These are phyloP conservation scores for Anoura caudifer DNA, from an alignment of 2,113 vertebrate species.

Conservation along the genomic window DNA sequence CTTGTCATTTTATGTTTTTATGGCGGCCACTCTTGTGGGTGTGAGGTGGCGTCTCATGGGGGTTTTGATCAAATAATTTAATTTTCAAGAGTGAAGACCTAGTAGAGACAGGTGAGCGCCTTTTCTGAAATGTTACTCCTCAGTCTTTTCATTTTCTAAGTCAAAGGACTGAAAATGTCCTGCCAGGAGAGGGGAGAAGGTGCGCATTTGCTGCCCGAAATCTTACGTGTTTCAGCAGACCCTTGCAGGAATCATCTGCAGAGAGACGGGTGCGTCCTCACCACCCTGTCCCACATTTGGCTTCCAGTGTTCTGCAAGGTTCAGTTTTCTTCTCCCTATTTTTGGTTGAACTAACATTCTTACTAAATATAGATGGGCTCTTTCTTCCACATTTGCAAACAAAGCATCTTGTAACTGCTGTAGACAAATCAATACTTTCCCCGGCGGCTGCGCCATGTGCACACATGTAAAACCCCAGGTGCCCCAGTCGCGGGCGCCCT, in stretches of 20 bases:
- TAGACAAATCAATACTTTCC: conserved; percentile 56
- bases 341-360: conserved; percentile 36
- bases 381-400: conserved; percentile 65
- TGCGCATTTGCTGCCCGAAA: background rate
- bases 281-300: background rate
- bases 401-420: conserved; percentile 50
- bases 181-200: background rate
- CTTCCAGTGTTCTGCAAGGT: background rate
- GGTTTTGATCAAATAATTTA: background rate
- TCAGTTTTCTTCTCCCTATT: conserved; percentile 15
- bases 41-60: background rate
- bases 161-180: background rate
- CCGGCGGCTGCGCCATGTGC: conserved; percentile 37
- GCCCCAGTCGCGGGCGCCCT: conserved; percentile 33
- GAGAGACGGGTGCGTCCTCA: background rate
- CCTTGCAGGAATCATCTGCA: background rate
- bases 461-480: conserved; percentile 33
- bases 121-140: background rate
- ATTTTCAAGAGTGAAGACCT: background rate
- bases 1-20: background rate
- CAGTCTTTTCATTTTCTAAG: background rate
- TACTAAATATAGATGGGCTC: conserved; percentile 48
- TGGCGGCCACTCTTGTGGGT: background rate
- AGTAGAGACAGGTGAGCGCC: background rate
- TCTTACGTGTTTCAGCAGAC: background rate